Percentiles rank a stretch among this genome's conserved stretches.
These are phyloP conservation scores for Eulemur rufifrons DNA, from an alignment of 2,113 vertebrate genomes.

Conservation along the genomic window DNA sequence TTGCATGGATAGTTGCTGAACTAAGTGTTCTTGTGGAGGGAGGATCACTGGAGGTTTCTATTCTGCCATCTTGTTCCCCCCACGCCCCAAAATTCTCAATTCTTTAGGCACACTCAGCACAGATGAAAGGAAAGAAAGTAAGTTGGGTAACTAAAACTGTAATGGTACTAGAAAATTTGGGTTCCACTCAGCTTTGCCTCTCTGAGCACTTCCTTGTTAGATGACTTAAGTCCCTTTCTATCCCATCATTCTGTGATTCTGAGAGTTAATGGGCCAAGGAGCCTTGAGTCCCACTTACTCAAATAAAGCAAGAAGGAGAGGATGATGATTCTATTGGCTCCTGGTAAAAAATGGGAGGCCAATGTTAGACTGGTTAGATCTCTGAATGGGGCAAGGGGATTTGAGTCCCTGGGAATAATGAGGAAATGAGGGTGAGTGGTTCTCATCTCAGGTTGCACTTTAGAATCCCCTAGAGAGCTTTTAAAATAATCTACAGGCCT, in stretches of 20 bases:
- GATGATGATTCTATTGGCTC: not conserved
- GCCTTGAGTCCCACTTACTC: not conserved
- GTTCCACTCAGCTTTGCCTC: not conserved
- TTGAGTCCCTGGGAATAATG: not conserved
- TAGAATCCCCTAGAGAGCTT: not conserved
- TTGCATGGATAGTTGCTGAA: no score
- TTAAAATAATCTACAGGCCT: not conserved
- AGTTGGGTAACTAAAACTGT: not conserved
- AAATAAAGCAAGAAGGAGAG: not conserved
- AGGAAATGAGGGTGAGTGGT: not conserved
- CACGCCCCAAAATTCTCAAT: not conserved
- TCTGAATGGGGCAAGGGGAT: not conserved
- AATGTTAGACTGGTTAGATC: not conserved
- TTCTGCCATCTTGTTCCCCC: no score
- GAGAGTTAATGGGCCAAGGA: not conserved
- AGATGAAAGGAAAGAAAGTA: not conserved
- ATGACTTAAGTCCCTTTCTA: not conserved
- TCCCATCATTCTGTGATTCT: not conserved
- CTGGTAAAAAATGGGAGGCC: not conserved
- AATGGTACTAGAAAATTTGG: not conserved
- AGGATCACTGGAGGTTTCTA: no score
- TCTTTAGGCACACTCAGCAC: not conserved
- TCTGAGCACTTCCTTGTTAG: not conserved
- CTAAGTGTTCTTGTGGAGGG: no score
- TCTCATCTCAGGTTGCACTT: not conserved